A percentile compares a stretch with the other conserved stretches of the same genome.
Evolutionary conservation across 2,797 vertebrate species (phyloP).

Genomic region (Triplophysa bombifrons): DNA sequence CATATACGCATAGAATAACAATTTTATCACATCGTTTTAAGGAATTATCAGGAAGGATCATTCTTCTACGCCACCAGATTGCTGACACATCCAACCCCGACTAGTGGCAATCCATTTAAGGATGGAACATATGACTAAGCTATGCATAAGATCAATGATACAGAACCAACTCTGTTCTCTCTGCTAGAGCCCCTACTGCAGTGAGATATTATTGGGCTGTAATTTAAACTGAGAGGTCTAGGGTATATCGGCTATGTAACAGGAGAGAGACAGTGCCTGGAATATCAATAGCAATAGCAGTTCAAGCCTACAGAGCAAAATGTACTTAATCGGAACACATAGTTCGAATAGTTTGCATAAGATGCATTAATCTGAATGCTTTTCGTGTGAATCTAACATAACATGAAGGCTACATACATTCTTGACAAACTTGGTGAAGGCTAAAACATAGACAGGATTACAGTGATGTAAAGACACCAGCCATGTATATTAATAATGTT

Average conservation of each 20-base stretch:
- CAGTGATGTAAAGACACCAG: background rate
- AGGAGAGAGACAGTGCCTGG: conserved; percentile 33
- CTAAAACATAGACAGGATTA: conserved; percentile 26
- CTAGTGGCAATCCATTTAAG: conserved; percentile 15
- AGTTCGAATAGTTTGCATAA: background rate
- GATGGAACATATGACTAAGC: conserved; percentile 39
- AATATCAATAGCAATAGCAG: conserved; percentile 52
- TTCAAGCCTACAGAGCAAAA: conserved; percentile 41
- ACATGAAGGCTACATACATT: background rate
- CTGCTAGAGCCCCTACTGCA: conserved; percentile 17
- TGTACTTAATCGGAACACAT: conserved; percentile 46
- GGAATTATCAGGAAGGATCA: background rate
- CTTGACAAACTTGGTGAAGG: conserved; percentile 27
- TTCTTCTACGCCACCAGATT: background rate
- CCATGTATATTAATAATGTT: background rate
- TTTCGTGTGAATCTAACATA: conserved; percentile 27
- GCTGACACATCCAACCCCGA: conserved; percentile 8
- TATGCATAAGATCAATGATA: conserved; percentile 52
- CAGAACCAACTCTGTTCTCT: conserved; percentile 31
- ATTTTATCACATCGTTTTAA: background rate
- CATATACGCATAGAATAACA: background rate
- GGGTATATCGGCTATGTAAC: conserved; percentile 52
- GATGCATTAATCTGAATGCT: conserved; percentile 52
- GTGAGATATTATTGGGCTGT: conserved; percentile 56
- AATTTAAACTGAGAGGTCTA: conserved; percentile 55